phyloP scores from a whole-genome alignment of 2,888 invertebrate genomes.

The Synanthedon andrenaeformis region DNA sequence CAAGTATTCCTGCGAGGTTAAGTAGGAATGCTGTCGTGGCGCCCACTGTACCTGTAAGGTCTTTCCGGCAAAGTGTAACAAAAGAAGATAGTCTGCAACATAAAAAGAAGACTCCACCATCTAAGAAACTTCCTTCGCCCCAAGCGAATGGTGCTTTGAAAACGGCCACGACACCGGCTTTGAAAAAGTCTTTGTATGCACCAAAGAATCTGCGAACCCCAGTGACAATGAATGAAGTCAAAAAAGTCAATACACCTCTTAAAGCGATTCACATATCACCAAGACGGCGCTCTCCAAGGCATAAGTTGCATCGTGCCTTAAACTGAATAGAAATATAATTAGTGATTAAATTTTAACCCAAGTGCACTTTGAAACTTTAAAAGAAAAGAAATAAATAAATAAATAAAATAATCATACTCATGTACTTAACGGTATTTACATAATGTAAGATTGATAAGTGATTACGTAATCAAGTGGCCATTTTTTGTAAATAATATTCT shows the following conservation, averaged over 20 bases:
- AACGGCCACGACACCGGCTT: conserved; percentile 60
- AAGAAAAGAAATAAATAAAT: no score
- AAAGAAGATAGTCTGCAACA: conserved; percentile 36
- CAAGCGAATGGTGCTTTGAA: conserved; percentile 19
- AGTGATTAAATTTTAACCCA: no score
- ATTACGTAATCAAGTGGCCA: conserved; percentile 36
- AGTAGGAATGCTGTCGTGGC: conserved; percentile 16
- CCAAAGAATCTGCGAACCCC: conserved; percentile 68
- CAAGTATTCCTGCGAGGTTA: conserved; percentile 21
- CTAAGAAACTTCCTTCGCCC: conserved; percentile 46
- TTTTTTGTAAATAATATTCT: conserved; percentile 31
- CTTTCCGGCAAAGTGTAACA: conserved; percentile 15
- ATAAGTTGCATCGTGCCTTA: conserved; percentile 23
- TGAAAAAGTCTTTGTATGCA: conserved; percentile 72
- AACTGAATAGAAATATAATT: background rate
- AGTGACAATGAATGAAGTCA: conserved; percentile 37
- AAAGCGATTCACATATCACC: conserved; percentile 59
- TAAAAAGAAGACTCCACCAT: conserved; percentile 36
- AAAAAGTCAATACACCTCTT: conserved; percentile 71
- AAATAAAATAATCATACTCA: no score
- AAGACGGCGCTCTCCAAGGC: conserved; percentile 52
- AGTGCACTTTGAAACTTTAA: no score
- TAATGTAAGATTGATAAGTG: conserved; percentile 7
- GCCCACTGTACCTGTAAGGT: conserved; percentile 17
- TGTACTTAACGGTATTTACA: conserved; percentile 1